Percentiles rank a stretch among this genome's conserved stretches.
Evolutionary conservation across 2,888 invertebrate genomes (phyloP).

Genomic region (Tipula lateralis): DNA sequence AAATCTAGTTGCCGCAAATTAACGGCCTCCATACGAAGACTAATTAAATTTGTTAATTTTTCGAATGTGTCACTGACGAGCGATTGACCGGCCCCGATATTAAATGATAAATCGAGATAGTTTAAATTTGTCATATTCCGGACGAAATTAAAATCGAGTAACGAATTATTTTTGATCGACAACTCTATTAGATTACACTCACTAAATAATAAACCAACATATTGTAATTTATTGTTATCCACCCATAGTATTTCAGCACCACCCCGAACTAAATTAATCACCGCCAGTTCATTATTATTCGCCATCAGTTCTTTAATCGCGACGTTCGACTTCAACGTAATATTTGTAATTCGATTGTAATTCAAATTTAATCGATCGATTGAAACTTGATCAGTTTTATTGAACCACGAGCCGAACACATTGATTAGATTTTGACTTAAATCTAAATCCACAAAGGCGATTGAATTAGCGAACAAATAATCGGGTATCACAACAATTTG

Average conservation of each 20-base stretch:
- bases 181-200: not conserved
- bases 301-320: not conserved
- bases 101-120: not conserved
- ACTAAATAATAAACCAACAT: not conserved
- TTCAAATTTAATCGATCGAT: not conserved
- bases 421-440: not conserved
- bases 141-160: not conserved
- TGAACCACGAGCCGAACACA: not conserved
- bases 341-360: not conserved
- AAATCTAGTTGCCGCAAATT: not conserved
- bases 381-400: not conserved
- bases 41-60: not conserved
- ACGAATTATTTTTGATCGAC: not conserved
- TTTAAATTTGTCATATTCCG: not conserved
- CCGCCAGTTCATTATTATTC: not conserved
- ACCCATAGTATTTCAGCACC: not conserved
- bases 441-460: not conserved
- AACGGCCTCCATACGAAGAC: not conserved
- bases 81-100: not conserved
- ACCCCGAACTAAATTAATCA: not conserved
- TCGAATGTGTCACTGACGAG: not conserved
- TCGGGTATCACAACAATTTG: not conserved
- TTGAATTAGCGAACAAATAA: not conserved
- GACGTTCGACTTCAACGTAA: not conserved
- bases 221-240: not conserved